Percentiles rank a stretch among this genome's conserved stretches.
Evolutionary conservation across 2,888 invertebrate species (phyloP).

Genomic region (Andrena marginata): DNA sequence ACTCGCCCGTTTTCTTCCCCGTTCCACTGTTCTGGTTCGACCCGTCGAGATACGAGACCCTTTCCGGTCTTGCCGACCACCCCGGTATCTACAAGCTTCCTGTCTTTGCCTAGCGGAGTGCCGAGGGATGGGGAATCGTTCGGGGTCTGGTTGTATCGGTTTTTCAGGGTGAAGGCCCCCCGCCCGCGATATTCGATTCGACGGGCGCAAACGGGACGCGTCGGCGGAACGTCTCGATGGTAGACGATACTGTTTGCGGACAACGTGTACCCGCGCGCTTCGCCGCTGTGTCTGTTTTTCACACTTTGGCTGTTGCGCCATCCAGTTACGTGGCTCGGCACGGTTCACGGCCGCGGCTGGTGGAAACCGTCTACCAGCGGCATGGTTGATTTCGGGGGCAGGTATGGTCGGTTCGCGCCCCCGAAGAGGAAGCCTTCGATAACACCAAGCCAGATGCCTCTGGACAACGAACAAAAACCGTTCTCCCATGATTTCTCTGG

Average conservation of each 20-base stretch:
- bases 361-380: neutral
- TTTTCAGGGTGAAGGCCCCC: conserved; percentile 44
- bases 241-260: conserved; percentile 45
- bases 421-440: neutral
- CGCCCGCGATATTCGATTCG: conserved; percentile 57
- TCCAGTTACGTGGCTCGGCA: neutral
- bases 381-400: neutral
- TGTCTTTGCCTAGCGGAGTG: conserved; percentile 26
- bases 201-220: conserved; percentile 36
- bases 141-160: conserved; percentile 45
- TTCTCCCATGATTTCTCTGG: neutral
- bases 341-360: neutral
- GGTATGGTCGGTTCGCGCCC: neutral
- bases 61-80: conserved; percentile 37
- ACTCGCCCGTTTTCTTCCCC: conserved; percentile 3
- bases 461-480: neutral
- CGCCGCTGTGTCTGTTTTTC: conserved; percentile 6
- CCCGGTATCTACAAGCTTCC: conserved; percentile 40
- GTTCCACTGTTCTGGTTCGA: conserved; percentile 7
- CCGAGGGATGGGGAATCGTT: conserved; percentile 19
- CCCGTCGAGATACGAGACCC: conserved; percentile 32
- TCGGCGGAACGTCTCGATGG: conserved; percentile 9
- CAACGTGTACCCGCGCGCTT: conserved; percentile 1
- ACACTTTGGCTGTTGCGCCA: neutral
- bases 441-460: neutral